Evolutionary conservation across 2,888 invertebrate species (phyloP), one percentile per base, ranked within the genome.

Genomic region (Chalcis sispes): DNA sequence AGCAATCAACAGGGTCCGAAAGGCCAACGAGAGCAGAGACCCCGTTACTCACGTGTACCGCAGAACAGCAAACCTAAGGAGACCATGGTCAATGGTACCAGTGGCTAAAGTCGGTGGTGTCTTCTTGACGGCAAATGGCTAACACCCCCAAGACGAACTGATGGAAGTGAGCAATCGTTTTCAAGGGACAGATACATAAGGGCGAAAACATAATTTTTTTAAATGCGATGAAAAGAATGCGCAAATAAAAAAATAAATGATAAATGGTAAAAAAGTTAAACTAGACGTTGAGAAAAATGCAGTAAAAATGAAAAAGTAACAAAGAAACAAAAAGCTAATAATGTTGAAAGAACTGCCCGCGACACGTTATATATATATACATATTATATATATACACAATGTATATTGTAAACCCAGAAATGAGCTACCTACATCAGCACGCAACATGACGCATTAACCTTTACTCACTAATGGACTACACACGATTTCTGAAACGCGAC

Each of bases 51-150:
- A 69, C 87, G 89, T 77, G 85, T 86, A 78, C 88, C 84, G 77
- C 88, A 83, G 85, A 90, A 90, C 84, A 89, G 89, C 85, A 91
- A 92, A 89, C 89, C 91, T 82, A 92, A 92, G 83, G 92, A 92
- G 89, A 90, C 92, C 86, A 90, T 93, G 89, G 91, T 93, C 82
- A 93, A 93, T 89, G 93, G 93, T 90, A 91, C 93, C 85, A 89
- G 89, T 86, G 89, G 89, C 86, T 89, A 89, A 85, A 79, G 77
- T 79, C 54, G 52, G 32, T 58, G 40, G 27, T 56, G 61, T 54
- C 50, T 29, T 76, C 48, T 32, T 72, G 74, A 65, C 72, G 75
- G 72, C 66, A 73, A 72, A 72, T 25, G 66, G 62, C 59, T 50
- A 61, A 67, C 69, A 77, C 70, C 73, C 72, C 72, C 67, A 62